Evolutionary conservation across 2,888 invertebrate species (phyloP).

Genomic region (Tanypteryx hageni): DNA sequence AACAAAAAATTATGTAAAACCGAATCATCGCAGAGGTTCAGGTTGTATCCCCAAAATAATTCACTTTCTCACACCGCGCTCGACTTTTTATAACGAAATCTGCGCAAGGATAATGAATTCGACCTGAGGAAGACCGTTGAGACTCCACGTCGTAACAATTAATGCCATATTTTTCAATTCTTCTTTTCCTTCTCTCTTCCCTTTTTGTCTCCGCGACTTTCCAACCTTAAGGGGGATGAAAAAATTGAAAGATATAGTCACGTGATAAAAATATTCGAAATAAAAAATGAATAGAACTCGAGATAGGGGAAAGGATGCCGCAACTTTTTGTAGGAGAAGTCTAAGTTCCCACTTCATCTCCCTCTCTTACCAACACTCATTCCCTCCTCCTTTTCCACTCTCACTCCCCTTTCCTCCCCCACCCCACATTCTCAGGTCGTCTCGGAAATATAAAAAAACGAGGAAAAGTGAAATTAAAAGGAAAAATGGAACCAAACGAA

Average conservation of each 20-base stretch:
- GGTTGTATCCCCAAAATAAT: not conserved
- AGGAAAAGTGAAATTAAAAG: not conserved
- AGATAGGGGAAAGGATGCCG: not conserved
- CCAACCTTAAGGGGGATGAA: not conserved
- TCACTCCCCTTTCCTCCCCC: too few relatives aligned
- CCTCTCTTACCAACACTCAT: not conserved
- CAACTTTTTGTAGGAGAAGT: not conserved
- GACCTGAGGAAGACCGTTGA: not conserved
- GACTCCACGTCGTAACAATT: not conserved
- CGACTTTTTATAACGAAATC: not conserved
- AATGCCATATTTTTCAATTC: not conserved
- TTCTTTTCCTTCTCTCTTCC: too few relatives aligned
- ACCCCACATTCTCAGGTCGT: not conserved
- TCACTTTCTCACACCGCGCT: not conserved
- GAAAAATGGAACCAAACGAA: not conserved
- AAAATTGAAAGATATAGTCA: not conserved
- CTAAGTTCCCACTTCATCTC: not conserved
- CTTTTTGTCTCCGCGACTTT: not conserved
- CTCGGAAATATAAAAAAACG: not conserved
- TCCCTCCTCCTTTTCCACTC: too few relatives aligned
- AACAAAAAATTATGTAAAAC: too few relatives aligned
- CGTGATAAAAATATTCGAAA: not conserved
- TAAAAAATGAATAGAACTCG: not conserved
- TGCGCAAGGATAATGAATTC: constrained; percentile 3
- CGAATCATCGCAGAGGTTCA: too few relatives aligned